These are phyloP conservation scores for Palloptera scutellata DNA, from an alignment of 2,888 invertebrate genomes.

Conservation along the genomic window DNA sequence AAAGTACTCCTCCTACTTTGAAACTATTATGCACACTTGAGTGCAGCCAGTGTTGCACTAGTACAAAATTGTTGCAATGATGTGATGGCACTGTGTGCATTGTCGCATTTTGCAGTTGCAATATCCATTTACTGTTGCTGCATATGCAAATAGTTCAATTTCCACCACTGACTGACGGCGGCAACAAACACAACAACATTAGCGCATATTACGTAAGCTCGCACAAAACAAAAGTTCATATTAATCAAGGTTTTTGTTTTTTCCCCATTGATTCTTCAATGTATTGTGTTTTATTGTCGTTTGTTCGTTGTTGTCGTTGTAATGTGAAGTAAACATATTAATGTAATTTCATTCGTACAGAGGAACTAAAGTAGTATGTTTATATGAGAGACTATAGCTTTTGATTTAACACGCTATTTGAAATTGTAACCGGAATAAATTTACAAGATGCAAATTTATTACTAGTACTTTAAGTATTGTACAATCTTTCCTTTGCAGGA, in stretches of 20 bases:
- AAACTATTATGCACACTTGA: not conserved
- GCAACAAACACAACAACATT: conserved; percentile 8
- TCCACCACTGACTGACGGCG: not conserved
- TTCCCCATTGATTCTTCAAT: conserved; percentile 3
- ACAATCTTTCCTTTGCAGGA: too few species aligned
- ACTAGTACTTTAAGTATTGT: too few species aligned
- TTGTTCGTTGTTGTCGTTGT: not conserved
- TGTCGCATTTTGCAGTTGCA: conserved; percentile 9
- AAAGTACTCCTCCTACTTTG: not conserved
- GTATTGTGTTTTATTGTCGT: not conserved
- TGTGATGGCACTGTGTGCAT: not conserved
- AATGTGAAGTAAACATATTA: too few species aligned
- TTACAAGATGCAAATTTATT: too few species aligned
- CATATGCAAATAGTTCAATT: too few species aligned
- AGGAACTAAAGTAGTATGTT: too few species aligned
- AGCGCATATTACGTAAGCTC: not conserved
- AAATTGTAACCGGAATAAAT: too few species aligned
- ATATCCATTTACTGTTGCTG: not conserved
- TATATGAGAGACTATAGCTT: too few species aligned
- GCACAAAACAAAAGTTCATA: conserved; percentile 26
- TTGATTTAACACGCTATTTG: too few species aligned
- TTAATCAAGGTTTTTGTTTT: conserved; percentile 25
- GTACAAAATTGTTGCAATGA: not conserved
- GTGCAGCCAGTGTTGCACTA: conserved; percentile 3
- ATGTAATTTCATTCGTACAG: too few species aligned